A percentile compares a stretch with the other conserved stretches of the same genome.
phyloP scores from a whole-genome alignment of 2,888 invertebrate genomes.

The Spisula solida region DNA sequence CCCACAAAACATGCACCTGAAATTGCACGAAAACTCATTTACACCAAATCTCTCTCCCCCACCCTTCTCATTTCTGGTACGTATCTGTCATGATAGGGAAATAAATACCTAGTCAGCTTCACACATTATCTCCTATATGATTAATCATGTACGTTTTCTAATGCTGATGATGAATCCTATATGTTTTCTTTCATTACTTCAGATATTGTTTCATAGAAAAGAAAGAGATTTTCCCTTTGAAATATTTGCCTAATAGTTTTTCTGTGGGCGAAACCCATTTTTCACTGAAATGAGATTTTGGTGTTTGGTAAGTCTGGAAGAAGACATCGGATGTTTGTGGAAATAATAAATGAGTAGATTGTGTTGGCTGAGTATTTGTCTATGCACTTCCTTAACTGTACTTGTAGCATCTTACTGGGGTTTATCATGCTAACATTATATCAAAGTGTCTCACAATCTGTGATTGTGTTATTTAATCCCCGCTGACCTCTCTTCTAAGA shows the following conservation, averaged over 20 bases:
- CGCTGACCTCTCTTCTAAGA: too few species aligned
- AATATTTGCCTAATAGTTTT: not conserved
- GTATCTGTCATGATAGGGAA: not conserved
- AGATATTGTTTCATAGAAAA: conserved; percentile 15
- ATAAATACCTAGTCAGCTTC: conserved; percentile 1
- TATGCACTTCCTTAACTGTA: too few species aligned
- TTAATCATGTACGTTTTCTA: not conserved
- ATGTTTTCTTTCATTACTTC: conserved; percentile 23
- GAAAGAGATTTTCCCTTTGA: not conserved
- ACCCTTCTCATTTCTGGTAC: not conserved
- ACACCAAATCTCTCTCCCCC: not conserved
- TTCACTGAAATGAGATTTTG: too few species aligned
- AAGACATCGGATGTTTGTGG: too few species aligned
- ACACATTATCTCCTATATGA: conserved; percentile 2
- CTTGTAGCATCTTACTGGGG: too few species aligned
- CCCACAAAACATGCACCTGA: not conserved
- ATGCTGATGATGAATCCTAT: not conserved
- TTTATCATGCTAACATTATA: too few species aligned
- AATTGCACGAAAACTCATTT: not conserved
- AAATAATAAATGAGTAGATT: too few species aligned
- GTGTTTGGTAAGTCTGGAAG: too few species aligned
- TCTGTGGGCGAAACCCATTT: not conserved
- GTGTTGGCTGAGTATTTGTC: too few species aligned
- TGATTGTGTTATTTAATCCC: too few species aligned
- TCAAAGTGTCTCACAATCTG: too few species aligned